These are phyloP conservation scores for Natator depressus DNA, from an alignment of 2,113 vertebrate genomes.

Conservation along the genomic window DNA sequence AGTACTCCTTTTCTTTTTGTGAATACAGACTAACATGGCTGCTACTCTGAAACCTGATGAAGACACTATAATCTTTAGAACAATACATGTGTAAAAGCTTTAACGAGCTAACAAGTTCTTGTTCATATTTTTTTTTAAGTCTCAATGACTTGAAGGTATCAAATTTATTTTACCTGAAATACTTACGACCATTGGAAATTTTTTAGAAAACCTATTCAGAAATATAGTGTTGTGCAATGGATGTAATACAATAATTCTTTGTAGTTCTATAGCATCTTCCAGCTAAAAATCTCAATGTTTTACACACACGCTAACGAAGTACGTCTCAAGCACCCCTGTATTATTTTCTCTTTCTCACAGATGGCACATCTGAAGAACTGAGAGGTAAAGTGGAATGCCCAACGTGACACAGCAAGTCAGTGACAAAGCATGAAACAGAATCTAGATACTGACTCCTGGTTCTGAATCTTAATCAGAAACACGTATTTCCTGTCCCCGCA, in stretches of 20 bases:
- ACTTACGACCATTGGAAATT: neutral
- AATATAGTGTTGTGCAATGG: neutral
- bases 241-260: neutral
- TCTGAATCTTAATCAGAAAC: neutral
- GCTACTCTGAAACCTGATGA: too few relatives aligned
- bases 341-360: neutral
- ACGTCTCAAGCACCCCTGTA: neutral
- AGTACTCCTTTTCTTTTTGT: too few relatives aligned
- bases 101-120: neutral
- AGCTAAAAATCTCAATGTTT: neutral
- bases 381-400: neutral
- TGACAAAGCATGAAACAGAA: neutral
- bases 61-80: neutral
- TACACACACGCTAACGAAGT: neutral
- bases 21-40: too few relatives aligned
- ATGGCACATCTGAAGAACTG: neutral
- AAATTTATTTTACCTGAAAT: neutral
- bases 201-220: neutral
- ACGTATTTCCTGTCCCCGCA: neutral
- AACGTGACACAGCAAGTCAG: neutral
- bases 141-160: neutral
- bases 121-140: neutral
- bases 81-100: neutral
- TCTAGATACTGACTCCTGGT: neutral
- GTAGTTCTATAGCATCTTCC: neutral